These are phyloP conservation scores for Megaleporinus macrocephalus DNA, from an alignment of 2,113 vertebrate genomes.

Conservation along the genomic window DNA sequence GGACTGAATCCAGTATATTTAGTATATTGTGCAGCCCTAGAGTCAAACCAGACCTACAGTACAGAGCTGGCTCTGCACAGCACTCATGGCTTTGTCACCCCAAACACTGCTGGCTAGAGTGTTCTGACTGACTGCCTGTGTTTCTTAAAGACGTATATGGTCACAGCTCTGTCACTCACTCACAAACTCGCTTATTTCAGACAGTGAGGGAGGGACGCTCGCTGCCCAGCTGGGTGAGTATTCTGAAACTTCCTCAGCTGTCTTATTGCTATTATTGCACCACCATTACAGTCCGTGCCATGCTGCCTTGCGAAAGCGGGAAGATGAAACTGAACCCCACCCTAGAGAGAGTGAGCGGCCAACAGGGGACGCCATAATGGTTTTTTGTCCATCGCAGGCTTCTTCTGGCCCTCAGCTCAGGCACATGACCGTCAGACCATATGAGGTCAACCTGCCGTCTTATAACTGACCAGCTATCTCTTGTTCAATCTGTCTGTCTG, in stretches of 20 bases:
- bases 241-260: neutral
- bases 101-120: neutral
- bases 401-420: slow-evolving; percentile 7
- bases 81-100: neutral
- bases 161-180: neutral
- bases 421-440: neutral
- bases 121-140: too few species aligned
- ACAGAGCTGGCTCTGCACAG: too few species aligned
- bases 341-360: neutral
- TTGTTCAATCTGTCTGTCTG: neutral
- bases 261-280: neutral
- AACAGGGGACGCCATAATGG: slow-evolving; percentile 37
- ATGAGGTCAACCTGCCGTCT: slow-evolving; percentile 1
- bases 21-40: too few species aligned
- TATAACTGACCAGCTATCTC: neutral
- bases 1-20: too few species aligned
- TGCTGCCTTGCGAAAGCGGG: slow-evolving; percentile 9
- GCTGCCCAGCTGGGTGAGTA: neutral
- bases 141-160: neutral
- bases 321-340: slow-evolving; percentile 36
- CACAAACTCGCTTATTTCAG: neutral
- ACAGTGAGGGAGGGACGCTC: neutral
- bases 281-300: neutral
- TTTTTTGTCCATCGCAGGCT: slow-evolving; percentile 29
- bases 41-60: too few species aligned